A percentile compares a stretch with the other conserved stretches of the same genome.
phyloP scores from a whole-genome alignment of 2,888 invertebrate genomes.

The Keiferia lycopersicella region DNA sequence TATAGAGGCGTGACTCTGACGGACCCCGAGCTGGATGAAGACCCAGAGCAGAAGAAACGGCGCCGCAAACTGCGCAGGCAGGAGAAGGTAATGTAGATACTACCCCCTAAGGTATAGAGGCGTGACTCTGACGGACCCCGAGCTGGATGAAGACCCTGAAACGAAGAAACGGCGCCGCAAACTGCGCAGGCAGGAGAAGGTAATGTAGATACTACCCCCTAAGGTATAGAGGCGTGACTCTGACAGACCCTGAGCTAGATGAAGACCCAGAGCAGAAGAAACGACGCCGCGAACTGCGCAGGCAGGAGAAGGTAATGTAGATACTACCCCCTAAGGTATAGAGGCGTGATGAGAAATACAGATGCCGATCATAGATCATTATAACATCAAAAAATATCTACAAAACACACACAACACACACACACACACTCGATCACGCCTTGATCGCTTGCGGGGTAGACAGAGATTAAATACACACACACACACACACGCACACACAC shows the following conservation, averaged over 20 bases:
- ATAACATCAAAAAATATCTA: no score
- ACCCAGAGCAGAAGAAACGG: conserved; percentile 79
- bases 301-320: conserved; percentile 74
- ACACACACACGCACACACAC: no score
- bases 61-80: conserved; percentile 69
- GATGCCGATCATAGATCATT: no score
- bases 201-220: conserved; percentile 39
- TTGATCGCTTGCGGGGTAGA: no score
- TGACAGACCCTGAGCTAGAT: conserved; percentile 76
- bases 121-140: conserved; percentile 78
- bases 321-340: no score
- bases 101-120: conserved; percentile 61
- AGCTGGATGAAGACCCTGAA: conserved; percentile 72
- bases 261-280: conserved; percentile 77
- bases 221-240: conserved; percentile 64
- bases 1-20: conserved; percentile 75
- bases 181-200: conserved; percentile 75
- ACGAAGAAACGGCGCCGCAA: conserved; percentile 75
- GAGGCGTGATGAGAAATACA: no score
- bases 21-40: conserved; percentile 72
- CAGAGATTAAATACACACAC: no score
- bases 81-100: conserved; percentile 73
- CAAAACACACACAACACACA: neutral
- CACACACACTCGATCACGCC: no score
- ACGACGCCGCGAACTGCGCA: conserved; percentile 63